Base-by-base conservation (phyloP, 1,140 invertebrate genomes). In the Brachystomella parvula region DNA sequence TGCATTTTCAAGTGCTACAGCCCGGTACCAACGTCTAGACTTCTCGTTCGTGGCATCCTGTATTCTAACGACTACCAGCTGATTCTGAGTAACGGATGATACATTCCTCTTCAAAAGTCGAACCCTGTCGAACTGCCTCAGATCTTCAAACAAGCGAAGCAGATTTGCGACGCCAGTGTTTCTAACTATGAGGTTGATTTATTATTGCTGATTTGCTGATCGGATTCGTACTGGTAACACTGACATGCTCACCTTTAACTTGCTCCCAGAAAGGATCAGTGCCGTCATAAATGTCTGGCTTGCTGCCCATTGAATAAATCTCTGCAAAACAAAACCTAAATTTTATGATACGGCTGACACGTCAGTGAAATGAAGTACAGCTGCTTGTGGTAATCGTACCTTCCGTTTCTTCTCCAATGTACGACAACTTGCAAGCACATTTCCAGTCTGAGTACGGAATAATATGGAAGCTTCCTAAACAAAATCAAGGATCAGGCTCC, bases 391-490 rank as follows among this genome's bases (percentile, higher is more conserved):
- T n/a, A n/a, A n/a, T n/a, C n/a, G n/a, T 53, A 53, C 49, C 3
- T 6, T 53, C 24, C 9, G 24, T 53, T 6, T 53, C 49, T 24
- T 53, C 49, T 53, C 49, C 49, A 53, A 53, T 15, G 21, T 26
- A 6, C 24, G 12, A 19, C 15, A 53, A 19, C 24, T 9, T 53
- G 24, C 49, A 53, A 17, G 3, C 24, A 53, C 49, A 53, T 15
- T 15, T 53, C 49, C 49, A 53, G 24, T 53, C 49, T 53, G 49
- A 53, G 24, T 53, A 53, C 6, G 49, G 49, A 26, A 53, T 26
- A 24, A 53, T 53, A 53, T 26, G 24, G 24, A 53, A 53, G 9
- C 24, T 24, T 53, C 49, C 49, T n/a, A n/a, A n/a, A n/a, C n/a
- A n/a, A n/a, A n/a, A n/a, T n/a, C n/a, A n/a, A n/a, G n/a, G n/a